phyloP scores from a whole-genome alignment of 2,888 invertebrate genomes.

The Trichogramma evanescens region DNA sequence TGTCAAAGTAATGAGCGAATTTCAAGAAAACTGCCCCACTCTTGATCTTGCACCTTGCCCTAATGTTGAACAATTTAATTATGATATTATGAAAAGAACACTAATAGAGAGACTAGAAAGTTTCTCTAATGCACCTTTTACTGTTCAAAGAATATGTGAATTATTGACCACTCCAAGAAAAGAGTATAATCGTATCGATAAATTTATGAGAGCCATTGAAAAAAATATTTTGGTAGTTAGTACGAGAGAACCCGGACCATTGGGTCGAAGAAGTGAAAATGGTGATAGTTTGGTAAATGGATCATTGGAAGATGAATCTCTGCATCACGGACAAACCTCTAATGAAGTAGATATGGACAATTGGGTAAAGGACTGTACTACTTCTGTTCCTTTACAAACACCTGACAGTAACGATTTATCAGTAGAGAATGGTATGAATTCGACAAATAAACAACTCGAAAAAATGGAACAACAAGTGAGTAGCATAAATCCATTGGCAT shows the following conservation, averaged over 20 bases:
- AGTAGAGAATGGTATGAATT: constrained; percentile 26
- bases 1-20: constrained; percentile 77
- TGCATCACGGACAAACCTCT: constrained; percentile 25
- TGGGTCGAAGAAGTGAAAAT: constrained; percentile 41
- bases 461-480: constrained; percentile 48
- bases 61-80: constrained; percentile 86
- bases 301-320: constrained; percentile 37
- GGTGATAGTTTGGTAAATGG: constrained; percentile 46
- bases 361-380: constrained; percentile 41
- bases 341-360: constrained; percentile 43
- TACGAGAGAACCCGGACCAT: constrained; percentile 49
- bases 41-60: constrained; percentile 79
- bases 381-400: constrained; percentile 28
- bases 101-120: constrained; percentile 74
- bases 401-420: constrained; percentile 29
- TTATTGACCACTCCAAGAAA: constrained; percentile 82
- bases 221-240: constrained; percentile 85
- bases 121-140: constrained; percentile 88
- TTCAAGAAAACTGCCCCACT: constrained; percentile 70
- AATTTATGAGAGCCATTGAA: constrained; percentile 93
- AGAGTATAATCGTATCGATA: constrained; percentile 92
- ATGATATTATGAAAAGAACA: constrained; percentile 79
- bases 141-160: constrained; percentile 92
- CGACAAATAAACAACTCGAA: constrained; percentile 35
- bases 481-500: constrained; percentile 52